These are phyloP conservation scores for Apteryx mantelli DNA, from an alignment of 2,113 vertebrate genomes.

Conservation along the genomic window DNA sequence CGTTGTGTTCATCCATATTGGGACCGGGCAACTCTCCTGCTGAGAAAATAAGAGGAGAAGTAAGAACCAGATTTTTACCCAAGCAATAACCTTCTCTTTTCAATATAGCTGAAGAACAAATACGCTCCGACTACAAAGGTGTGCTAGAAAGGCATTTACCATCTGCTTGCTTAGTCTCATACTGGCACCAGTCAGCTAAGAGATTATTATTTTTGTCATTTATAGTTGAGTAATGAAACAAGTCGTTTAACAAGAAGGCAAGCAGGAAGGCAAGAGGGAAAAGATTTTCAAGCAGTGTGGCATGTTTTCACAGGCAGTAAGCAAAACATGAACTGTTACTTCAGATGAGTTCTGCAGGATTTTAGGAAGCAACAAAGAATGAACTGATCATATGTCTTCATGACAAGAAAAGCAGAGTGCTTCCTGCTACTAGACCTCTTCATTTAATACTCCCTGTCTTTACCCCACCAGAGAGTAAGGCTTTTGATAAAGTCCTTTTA, in stretches of 20 bases:
- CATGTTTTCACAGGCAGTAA: not conserved
- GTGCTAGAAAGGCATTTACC: not conserved
- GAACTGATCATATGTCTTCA: accelerated
- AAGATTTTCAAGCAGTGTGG: not conserved
- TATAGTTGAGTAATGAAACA: not conserved
- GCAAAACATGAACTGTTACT: not conserved
- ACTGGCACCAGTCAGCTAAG: not conserved
- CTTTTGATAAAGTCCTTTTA: not conserved
- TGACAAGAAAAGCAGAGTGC: not conserved
- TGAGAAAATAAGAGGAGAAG: constrained; percentile 10
- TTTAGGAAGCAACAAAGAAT: not conserved
- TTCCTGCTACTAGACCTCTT: not conserved
- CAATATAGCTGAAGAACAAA: not conserved
- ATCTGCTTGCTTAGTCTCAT: not conserved
- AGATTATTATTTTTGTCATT: not conserved
- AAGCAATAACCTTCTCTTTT: not conserved
- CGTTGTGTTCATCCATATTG: constrained; percentile 88
- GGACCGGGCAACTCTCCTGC: constrained; percentile 66
- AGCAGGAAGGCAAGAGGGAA: not conserved
- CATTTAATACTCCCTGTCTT: not conserved
- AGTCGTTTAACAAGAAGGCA: not conserved
- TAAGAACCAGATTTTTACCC: not conserved
- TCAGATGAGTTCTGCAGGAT: not conserved
- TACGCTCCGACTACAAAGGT: accelerated
- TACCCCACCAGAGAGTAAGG: not conserved